Conservation (phyloP, 1,140 invertebrate species). For the Eriosoma lanigerum region DNA sequence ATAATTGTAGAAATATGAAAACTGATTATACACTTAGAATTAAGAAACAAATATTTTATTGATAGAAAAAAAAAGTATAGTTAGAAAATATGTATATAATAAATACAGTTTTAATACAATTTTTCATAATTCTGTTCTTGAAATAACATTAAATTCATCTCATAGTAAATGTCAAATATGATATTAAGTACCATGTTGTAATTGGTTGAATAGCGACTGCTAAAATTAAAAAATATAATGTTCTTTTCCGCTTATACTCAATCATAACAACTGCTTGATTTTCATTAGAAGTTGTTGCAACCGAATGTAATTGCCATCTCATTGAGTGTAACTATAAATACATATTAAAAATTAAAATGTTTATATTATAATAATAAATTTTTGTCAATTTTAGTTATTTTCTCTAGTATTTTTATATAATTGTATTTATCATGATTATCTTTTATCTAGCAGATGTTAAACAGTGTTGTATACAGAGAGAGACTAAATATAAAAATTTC, state of each 20-base stretch:
- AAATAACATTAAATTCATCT: not conserved
- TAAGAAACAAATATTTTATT: too few relatives aligned
- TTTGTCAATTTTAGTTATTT: too few relatives aligned
- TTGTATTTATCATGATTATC: too few relatives aligned
- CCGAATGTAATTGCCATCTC: slow-evolving; percentile 29
- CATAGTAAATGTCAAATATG: slow-evolving; percentile 26
- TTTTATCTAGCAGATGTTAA: too few relatives aligned
- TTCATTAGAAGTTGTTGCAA: not conserved
- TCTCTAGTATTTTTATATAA: too few relatives aligned
- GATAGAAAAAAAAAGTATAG: not conserved
- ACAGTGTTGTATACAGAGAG: too few relatives aligned
- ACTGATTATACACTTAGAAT: too few relatives aligned
- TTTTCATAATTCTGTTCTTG: too few relatives aligned
- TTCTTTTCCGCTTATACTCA: slow-evolving; percentile 38
- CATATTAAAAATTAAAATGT: too few relatives aligned
- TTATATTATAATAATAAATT: too few relatives aligned
- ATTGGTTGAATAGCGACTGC: slow-evolving; percentile 18
- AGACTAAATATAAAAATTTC: too few relatives aligned
- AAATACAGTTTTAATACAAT: not conserved
- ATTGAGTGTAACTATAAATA: slow-evolving; percentile 41
- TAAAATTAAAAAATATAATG: slow-evolving; percentile 33
- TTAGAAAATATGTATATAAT: not conserved
- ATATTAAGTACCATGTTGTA: slow-evolving; percentile 15
- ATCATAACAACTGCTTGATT: slow-evolving; percentile 24
- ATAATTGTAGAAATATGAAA: too few relatives aligned